A percentile compares a stretch with the other conserved stretches of the same genome.
Evolutionary conservation across 2,797 vertebrate genomes (phyloP).

Genomic region (Thalassophryne amazonica): DNA sequence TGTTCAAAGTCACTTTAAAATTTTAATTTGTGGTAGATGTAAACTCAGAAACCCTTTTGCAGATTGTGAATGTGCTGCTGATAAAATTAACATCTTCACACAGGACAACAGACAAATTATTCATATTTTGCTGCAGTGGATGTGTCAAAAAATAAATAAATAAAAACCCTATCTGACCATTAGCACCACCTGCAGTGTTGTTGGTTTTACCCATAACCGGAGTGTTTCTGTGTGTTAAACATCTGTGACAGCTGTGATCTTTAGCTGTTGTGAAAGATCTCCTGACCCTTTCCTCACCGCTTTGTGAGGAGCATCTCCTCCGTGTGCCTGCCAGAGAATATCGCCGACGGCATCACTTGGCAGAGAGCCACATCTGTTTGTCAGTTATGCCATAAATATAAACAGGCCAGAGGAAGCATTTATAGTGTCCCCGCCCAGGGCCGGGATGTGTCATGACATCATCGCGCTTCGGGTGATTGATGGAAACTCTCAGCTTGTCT

Average conservation of each 20-base stretch:
- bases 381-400: conserved; percentile 75
- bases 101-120: conserved; percentile 1
- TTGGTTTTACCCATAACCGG: conserved; percentile 10
- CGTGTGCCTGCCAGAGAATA: conserved; percentile 27
- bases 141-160: conserved; percentile 2
- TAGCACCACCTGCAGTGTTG: conserved; percentile 13
- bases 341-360: conserved; percentile 62
- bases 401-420: conserved; percentile 58
- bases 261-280: conserved; percentile 25
- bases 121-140: conserved; percentile 7
- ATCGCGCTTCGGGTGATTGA: conserved; percentile 64
- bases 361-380: conserved; percentile 64
- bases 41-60: not conserved
- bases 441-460: conserved; percentile 71
- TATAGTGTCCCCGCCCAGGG: conserved; percentile 51
- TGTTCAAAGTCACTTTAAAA: not conserved
- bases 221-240: conserved; percentile 19
- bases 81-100: conserved; percentile 1
- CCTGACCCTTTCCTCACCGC: conserved; percentile 18
- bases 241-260: conserved; percentile 25
- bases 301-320: conserved; percentile 41
- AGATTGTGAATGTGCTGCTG: conserved; percentile 2
- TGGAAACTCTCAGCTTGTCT: conserved; percentile 62
- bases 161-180: conserved; percentile 7
- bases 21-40: not conserved